A percentile compares a stretch with the other conserved stretches of the same genome.
Evolutionary conservation across 64 coral and sea anemone genomes (phyloP).

Genomic region (Orbicella faveolata): DNA sequence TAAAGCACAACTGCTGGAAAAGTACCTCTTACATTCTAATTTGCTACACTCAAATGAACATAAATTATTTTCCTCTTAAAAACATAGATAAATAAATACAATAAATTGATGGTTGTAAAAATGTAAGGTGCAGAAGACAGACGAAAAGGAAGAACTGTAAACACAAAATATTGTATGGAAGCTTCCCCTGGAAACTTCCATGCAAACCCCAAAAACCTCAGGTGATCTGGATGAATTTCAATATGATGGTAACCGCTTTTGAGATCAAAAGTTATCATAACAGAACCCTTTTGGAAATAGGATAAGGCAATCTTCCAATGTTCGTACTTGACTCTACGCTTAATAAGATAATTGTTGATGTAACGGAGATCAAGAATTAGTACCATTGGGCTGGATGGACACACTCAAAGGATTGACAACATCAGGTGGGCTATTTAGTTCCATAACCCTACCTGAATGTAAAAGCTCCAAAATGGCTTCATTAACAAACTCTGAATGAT

Average conservation of each 20-base stretch:
- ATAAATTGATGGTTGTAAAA: slow-evolving; percentile 27
- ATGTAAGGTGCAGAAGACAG: slow-evolving; percentile 48
- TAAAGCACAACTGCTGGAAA: slow-evolving; percentile 54
- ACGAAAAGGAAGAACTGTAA: slow-evolving; percentile 55
- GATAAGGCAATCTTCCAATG: slow-evolving; percentile 23
- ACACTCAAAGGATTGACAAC: slow-evolving; percentile 51
- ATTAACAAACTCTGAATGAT: slow-evolving; percentile 29
- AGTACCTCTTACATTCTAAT: slow-evolving; percentile 34
- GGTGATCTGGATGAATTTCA: slow-evolving; percentile 21
- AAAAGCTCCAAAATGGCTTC: slow-evolving; percentile 38
- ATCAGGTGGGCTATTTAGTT: neutral
- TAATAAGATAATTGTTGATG: slow-evolving; percentile 48
- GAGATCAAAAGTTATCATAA: slow-evolving; percentile 49
- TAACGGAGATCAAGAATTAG: slow-evolving; percentile 57
- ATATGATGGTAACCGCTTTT: slow-evolving; percentile 67
- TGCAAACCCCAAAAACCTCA: slow-evolving; percentile 27
- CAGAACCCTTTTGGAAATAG: slow-evolving; percentile 30
- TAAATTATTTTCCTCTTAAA: too few relatives aligned
- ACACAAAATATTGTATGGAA: slow-evolving; percentile 45
- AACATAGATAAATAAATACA: too few relatives aligned
- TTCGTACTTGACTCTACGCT: slow-evolving; percentile 38
- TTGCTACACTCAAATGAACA: too few relatives aligned
- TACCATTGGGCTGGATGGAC: slow-evolving; percentile 13
- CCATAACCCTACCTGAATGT: slow-evolving; percentile 7
- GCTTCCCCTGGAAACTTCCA: slow-evolving; percentile 26